Base-by-base conservation (phyloP, 2,797 vertebrate genomes). In the Epinephelus malabaricus region DNA sequence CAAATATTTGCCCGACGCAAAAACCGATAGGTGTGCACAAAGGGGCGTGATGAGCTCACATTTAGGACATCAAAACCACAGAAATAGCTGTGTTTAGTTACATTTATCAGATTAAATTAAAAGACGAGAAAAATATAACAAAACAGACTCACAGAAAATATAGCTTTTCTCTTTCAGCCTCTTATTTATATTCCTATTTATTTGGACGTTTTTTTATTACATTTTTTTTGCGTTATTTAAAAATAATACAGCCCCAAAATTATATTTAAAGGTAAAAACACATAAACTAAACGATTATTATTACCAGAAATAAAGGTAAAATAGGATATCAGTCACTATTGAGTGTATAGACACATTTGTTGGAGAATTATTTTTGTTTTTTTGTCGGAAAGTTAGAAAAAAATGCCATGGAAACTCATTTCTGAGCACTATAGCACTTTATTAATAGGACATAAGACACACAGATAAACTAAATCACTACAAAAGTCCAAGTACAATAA, bases 1-100 rank as follows among this genome's bases (percentile, higher is more conserved):
- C 89, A 92, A 94, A 92, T 92, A 92, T 93, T 94, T 92, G 45
- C 76, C 17, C 11, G 23, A 69, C 21, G 17, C 63, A 73, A 67
- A 53, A 62, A 11, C 71, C 62, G 86, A 85, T 83, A 78, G 69
- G 7, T n/a, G 25, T 38, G 61, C 1, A 30, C 60, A 69, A 83
- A 70, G 69, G 50, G 21, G 54, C 4, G 30, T 56, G 85, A 87
- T 79, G 79, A 79, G 56, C 6, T 89, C 75, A 73, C 14, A 34
- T 61, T 10, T 2, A 30, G 18, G 23, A 14, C 53, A 21, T n/a
- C 13, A 75, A 38, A 55, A 50, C 17, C 4, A 23, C 1, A 3
- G 0, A 49, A 43, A 69, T 3, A 15, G 2, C 14, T 12, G 2
- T 0, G 14, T 56, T 51, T 45, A 5, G 45, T 34, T 40, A 17